Evolutionary conservation across 2,113 vertebrate genomes (phyloP), one percentile per base, ranked within the genome.

Genomic region (Cyanocitta stelleri): DNA sequence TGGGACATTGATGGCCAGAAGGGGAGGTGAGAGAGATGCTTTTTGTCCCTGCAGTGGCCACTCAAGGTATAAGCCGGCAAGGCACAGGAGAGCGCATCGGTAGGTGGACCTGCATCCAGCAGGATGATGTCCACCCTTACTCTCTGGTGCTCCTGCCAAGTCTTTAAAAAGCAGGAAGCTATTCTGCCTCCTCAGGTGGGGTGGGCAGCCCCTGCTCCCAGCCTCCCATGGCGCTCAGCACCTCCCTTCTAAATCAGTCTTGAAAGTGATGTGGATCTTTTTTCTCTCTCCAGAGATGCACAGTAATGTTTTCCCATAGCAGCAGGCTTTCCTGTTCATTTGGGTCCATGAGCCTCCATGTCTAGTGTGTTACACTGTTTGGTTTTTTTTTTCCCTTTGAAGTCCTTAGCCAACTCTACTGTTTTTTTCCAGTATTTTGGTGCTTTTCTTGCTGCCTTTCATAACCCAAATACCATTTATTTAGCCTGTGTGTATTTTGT

Each of bases 361-460:
- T 81, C 52, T 81, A 75, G 56, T 69, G 61, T 61, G 46, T 85
- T 69, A 76, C n/a, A 22, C 24, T 29, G n/a, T n/a, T n/a, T n/a
- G 59, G 33, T 32, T n/a, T 55, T 62, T 41, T 35, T 66, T 58
- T 77, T 24, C 15, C 33, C 18, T 68, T 82, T 54, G 30, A 86
- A 71, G 35, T 49, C 54, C 56, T 94, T 75, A 63, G 71, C 26
- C 32, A 85, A 13, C 16, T 80, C 55, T 69, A 19, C 33, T 20
- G 46, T 29, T 3, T 35, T 89, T 92, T 66, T 71, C 10, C 43
- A 64, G 48, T 87, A 66, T 72, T 85, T 67, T 86, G 82, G 73
- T 90, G 88, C 85, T 96, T 95, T 73, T 87, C 63, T 87, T 80
- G 71, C 90, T 87, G 76, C 76, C 39, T 94, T 94, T 93, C 84